Evolutionary conservation across 1,140 invertebrate genomes (phyloP), one percentile per base, ranked within the genome.

Genomic region (Drosophila tropicalis): DNA sequence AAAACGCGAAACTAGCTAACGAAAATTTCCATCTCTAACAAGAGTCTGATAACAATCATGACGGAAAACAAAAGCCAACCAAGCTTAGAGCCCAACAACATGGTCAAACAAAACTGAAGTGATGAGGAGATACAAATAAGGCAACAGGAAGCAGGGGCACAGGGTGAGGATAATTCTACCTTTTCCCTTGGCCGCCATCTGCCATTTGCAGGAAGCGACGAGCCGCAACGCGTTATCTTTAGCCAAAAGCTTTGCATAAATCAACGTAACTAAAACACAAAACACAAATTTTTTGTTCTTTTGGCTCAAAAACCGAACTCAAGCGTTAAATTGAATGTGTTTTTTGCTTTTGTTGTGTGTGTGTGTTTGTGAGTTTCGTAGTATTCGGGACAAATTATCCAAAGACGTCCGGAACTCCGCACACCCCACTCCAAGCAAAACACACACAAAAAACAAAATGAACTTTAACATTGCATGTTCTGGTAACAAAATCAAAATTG

Each of bases 161-260:
- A 19, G 44, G 15, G 44, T 17, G 44, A 39, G 44, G 17, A 51
- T 22, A 51, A 17, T 51, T 51, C 9, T 51, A 51, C 44, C 44
- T 51, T 51, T 51, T 51, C 44, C 44, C 44, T 51, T 51, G 44
- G 44, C 44, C 44, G 44, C 71, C 72, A 75, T 75, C 72, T 75
- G 72, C 72, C 72, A 75, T 19, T 51, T 51, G 44, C 44, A 51
- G 44, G 44, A 51, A 51, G 44, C 44, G 44, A 51, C 44, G 44
- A 51, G 62, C 73, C 81, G 70, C 82, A 78, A 67, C 67, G 82
- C 79, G 82, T 86, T 86, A 86, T 86, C 82, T 86, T 40, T 72
- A 76, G 70, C 66, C 67, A 76, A 78, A 51, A 51, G 82, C 79
- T 86, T 86, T 86, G 83, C 82, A 86, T 86, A 86, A 86, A 86